Evolutionary conservation across 2,797 vertebrate genomes (phyloP).

Genomic region (Heterohyrax brucei): DNA sequence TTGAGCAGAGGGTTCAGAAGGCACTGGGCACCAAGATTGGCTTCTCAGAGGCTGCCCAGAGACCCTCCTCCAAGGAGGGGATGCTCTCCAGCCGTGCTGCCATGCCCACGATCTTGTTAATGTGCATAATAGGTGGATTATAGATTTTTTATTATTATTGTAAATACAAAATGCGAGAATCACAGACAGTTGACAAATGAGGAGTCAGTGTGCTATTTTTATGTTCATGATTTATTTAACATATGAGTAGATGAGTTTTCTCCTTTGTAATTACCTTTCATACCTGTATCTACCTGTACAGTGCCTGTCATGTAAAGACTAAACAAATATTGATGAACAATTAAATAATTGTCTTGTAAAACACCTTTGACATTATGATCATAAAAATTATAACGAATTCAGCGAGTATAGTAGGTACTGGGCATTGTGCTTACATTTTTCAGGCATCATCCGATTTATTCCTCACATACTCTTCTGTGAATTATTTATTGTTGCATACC

Average conservation of each 20-base stretch:
- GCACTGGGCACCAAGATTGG: too few relatives aligned
- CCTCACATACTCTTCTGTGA: not conserved
- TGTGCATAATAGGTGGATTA: too few relatives aligned
- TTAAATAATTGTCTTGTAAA: not conserved
- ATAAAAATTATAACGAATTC: constrained; percentile 12
- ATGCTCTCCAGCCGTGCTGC: too few relatives aligned
- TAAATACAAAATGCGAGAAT: too few relatives aligned
- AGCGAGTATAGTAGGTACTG: not conserved
- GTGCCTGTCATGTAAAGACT: not conserved
- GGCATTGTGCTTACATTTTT: too few relatives aligned
- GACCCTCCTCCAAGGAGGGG: too few relatives aligned
- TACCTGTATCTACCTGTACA: not conserved
- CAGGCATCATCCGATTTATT: not conserved
- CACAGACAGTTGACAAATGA: too few relatives aligned
- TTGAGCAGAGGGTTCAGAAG: too few relatives aligned
- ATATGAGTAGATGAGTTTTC: not conserved
- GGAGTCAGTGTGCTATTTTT: not conserved
- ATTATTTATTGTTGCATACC: not conserved
- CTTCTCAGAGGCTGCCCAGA: too few relatives aligned
- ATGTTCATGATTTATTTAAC: not conserved
- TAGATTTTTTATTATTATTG: too few relatives aligned
- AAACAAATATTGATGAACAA: not conserved
- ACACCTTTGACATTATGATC: not conserved
- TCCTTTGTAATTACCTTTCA: not conserved
- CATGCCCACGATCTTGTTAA: too few relatives aligned